Evolutionary conservation across 2,888 invertebrate species (phyloP).

Genomic region (Lithophane ornitopus): DNA sequence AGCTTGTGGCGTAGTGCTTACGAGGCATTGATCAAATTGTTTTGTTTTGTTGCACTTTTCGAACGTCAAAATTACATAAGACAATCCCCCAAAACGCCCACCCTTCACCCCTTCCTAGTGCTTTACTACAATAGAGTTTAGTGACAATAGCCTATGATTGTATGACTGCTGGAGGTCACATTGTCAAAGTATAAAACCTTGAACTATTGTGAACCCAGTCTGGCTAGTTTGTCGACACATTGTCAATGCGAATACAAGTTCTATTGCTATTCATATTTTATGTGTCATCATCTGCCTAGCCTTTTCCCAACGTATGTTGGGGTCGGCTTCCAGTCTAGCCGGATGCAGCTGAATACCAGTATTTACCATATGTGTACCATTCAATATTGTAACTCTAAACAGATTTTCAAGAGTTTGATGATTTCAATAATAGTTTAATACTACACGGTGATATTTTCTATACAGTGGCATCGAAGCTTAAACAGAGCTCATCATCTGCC

Average conservation of each 20-base stretch:
- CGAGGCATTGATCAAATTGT: background rate
- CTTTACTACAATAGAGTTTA: background rate
- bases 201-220: background rate
- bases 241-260: constrained; percentile 5
- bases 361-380: no score
- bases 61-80: no score
- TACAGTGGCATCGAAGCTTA: background rate
- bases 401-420: background rate
- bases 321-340: no score
- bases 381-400: background rate
- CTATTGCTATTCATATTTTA: background rate
- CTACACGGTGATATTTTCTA: background rate
- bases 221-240: constrained; percentile 9
- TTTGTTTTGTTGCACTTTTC: background rate
- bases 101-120: no score
- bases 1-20: background rate
- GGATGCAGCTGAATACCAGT: no score
- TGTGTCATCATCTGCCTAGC: no score
- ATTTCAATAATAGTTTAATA: background rate
- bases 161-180: background rate
- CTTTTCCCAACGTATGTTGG: no score
- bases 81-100: no score
- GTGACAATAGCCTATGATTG: constrained; percentile 4
- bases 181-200: background rate
- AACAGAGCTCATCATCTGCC: no score